Percentiles rank a stretch among this genome's conserved stretches.
Conservation (phyloP, 1,140 invertebrate genomes). For the Carcinoscorpius rotundicauda region DNA sequence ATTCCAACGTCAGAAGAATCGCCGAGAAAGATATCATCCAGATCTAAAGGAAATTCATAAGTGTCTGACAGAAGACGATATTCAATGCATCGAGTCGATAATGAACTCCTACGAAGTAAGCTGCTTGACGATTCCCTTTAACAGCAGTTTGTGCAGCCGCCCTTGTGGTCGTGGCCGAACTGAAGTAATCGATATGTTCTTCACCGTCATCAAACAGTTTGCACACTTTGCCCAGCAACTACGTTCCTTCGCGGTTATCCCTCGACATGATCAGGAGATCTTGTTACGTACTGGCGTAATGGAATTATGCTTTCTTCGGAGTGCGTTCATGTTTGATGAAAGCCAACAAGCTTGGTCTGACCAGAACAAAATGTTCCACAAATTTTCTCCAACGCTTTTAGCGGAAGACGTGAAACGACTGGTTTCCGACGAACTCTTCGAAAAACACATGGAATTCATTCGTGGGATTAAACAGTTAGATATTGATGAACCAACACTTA, state of each 20-base stretch:
- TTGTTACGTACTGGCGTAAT: constrained; percentile 39
- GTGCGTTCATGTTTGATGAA: constrained; percentile 29
- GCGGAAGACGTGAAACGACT: constrained; percentile 28
- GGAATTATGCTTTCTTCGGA: constrained; percentile 40
- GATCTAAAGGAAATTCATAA: constrained; percentile 18
- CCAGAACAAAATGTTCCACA: constrained; percentile 12
- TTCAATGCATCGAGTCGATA: constrained; percentile 16
- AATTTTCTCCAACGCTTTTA: constrained; percentile 13
- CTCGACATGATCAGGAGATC: constrained; percentile 36
- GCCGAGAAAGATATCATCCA: constrained; percentile 12
- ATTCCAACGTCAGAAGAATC: background rate
- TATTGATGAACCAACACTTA: constrained; percentile 39
- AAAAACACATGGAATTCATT: constrained; percentile 41
- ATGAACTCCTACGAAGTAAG: constrained; percentile 21
- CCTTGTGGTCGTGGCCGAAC: constrained; percentile 9
- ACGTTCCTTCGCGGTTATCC: constrained; percentile 33
- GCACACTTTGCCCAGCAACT: constrained; percentile 28
- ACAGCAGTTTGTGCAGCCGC: constrained; percentile 6
- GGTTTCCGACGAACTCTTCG: constrained; percentile 32
- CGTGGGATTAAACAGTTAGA: constrained; percentile 31
- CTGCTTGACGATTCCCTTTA: constrained; percentile 14
- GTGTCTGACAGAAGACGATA: constrained; percentile 18
- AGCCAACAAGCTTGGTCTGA: constrained; percentile 25
- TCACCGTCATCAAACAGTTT: constrained; percentile 28
- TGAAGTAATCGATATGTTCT: constrained; percentile 30